phyloP scores from a whole-genome alignment of 1,140 invertebrate genomes.

The Luehdorfia chinensis region DNA sequence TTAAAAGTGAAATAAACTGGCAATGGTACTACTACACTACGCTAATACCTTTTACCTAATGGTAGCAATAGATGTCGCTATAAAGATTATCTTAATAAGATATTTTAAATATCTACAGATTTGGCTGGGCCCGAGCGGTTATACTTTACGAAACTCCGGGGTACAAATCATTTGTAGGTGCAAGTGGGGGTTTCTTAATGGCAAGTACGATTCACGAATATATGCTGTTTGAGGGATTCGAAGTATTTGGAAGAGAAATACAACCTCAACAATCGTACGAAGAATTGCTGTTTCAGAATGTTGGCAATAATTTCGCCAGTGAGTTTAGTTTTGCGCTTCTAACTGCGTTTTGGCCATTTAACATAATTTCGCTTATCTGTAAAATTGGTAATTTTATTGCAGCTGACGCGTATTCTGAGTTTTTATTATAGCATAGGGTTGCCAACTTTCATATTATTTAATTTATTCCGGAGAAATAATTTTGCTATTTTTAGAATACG shows the following conservation, averaged over 20 bases:
- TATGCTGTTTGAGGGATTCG: conserved; percentile 36
- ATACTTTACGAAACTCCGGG: conserved; percentile 75
- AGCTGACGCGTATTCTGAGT: neutral
- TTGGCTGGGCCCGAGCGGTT: conserved; percentile 69
- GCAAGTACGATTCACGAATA: conserved; percentile 50
- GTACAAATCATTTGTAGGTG: conserved; percentile 61
- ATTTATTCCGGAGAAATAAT: no score
- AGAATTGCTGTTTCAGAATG: conserved; percentile 43
- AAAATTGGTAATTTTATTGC: neutral
- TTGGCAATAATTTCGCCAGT: conserved; percentile 54
- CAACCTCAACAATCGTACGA: conserved; percentile 29
- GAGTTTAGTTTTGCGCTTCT: conserved; percentile 32
- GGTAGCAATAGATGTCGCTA: conserved; percentile 25
- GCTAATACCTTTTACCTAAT: neutral
- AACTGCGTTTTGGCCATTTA: neutral
- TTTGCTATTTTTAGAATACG: no score
- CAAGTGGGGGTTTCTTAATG: conserved; percentile 52
- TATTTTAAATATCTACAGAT: conserved; percentile 51
- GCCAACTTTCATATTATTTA: conserved; percentile 2
- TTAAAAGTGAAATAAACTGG: neutral
- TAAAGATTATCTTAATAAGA: neutral
- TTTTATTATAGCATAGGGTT: conserved; percentile 1
- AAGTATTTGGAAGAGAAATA: conserved; percentile 47
- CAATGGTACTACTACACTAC: conserved; percentile 26
- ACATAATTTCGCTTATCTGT: conserved; percentile 1